Evolutionary conservation across 2,888 invertebrate genomes (phyloP).

Genomic region (Microchrysa polita): DNA sequence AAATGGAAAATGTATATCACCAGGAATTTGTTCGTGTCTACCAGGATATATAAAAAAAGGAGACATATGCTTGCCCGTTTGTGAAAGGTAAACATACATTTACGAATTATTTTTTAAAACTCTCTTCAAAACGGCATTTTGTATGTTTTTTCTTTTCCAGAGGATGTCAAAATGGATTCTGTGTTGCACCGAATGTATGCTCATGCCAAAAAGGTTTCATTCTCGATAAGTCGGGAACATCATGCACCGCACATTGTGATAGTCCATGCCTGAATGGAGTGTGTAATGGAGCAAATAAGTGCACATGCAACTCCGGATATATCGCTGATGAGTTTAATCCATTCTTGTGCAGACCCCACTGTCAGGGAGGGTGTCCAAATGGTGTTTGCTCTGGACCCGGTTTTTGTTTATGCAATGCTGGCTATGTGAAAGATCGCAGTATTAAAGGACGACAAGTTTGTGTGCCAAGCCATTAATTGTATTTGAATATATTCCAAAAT

Average conservation of each 20-base stretch:
- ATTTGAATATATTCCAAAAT: too few relatives aligned
- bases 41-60: constrained; percentile 65
- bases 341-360: constrained; percentile 69
- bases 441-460: constrained; percentile 46
- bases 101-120: not conserved
- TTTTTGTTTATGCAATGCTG: constrained; percentile 77
- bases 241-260: constrained; percentile 69
- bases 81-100: constrained; percentile 57
- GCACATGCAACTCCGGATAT: constrained; percentile 70
- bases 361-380: constrained; percentile 77
- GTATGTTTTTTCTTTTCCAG: constrained; percentile 51
- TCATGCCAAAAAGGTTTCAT: constrained; percentile 57
- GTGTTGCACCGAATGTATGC: constrained; percentile 63
- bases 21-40: constrained; percentile 70
- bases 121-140: too few relatives aligned
- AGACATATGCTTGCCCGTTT: constrained; percentile 60
- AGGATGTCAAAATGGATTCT: constrained; percentile 62
- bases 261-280: constrained; percentile 75
- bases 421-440: constrained; percentile 63
- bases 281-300: constrained; percentile 72
- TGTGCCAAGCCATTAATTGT: constrained; percentile 21
- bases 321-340: constrained; percentile 60
- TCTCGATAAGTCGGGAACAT: constrained; percentile 58
- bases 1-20: constrained; percentile 70
- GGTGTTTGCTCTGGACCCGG: constrained; percentile 79